Evolutionary conservation across 1,140 invertebrate genomes (phyloP).

Genomic region (Trichonephila clavata): DNA sequence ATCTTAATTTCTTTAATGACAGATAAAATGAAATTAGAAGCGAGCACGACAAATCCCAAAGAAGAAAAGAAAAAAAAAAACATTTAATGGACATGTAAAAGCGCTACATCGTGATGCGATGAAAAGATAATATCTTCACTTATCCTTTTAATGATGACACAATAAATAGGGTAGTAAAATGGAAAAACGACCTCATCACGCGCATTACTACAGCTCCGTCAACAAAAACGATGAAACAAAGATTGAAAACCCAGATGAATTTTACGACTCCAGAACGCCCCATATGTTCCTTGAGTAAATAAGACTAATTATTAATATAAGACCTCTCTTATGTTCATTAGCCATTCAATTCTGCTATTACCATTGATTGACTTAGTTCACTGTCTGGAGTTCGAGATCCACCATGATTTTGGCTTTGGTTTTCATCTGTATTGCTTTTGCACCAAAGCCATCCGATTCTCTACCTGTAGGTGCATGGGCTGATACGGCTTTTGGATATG

Average conservation of each 20-base stretch:
- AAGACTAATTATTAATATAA: slow-evolving; percentile 51
- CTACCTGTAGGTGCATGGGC: not conserved
- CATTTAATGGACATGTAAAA: slow-evolving; percentile 34
- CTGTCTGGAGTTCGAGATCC: not conserved
- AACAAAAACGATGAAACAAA: not conserved
- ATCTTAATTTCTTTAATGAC: slow-evolving; percentile 3
- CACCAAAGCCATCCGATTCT: not conserved
- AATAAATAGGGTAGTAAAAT: slow-evolving; percentile 5
- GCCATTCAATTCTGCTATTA: not conserved
- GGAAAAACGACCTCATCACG: not conserved
- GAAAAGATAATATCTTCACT: slow-evolving; percentile 38
- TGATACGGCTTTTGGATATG: slow-evolving; percentile 19
- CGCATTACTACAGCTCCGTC: slow-evolving; percentile 23
- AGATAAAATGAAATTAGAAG: not conserved
- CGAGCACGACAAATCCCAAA: not conserved
- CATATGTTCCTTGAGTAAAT: not conserved
- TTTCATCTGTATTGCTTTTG: not conserved
- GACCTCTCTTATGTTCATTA: not conserved
- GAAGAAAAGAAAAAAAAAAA: not conserved
- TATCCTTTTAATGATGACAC: slow-evolving; percentile 17
- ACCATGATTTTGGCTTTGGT: slow-evolving; percentile 47
- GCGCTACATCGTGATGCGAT: slow-evolving; percentile 18
- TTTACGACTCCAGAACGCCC: slow-evolving; percentile 7
- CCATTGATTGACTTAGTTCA: not conserved
- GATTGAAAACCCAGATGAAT: slow-evolving; percentile 7